A percentile compares a stretch with the other conserved stretches of the same genome.
These are phyloP conservation scores for Dioctria rufipes DNA, from an alignment of 2,888 invertebrate species.

Conservation along the genomic window DNA sequence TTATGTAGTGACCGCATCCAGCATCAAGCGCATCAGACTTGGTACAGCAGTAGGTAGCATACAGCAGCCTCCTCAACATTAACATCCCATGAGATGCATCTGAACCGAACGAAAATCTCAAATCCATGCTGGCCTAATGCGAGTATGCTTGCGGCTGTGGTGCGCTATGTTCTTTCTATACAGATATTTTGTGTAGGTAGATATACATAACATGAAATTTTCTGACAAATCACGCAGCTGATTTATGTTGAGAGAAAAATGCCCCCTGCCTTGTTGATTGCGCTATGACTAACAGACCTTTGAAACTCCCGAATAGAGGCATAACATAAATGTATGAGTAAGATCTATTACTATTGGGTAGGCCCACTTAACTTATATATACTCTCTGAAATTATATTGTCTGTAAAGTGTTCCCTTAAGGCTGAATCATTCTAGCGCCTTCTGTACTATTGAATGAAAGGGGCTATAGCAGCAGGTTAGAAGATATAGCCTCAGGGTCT, in stretches of 20 bases:
- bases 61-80: background rate
- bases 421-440: conserved; percentile 38
- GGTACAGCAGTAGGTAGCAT: conserved; percentile 20
- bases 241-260: conserved; percentile 39
- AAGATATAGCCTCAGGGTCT: no score
- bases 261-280: background rate
- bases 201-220: background rate
- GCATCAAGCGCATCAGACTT: conserved; percentile 1
- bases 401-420: conserved; percentile 6
- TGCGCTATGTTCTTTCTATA: background rate
- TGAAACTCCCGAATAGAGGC: conserved; percentile 19
- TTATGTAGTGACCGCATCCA: conserved; percentile 12
- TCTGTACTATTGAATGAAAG: conserved; percentile 14
- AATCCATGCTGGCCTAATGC: conserved; percentile 1
- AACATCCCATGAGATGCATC: background rate
- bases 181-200: background rate
- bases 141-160: background rate
- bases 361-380: conserved; percentile 19
- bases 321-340: conserved; percentile 19
- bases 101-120: no score
- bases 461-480: background rate
- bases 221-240: conserved; percentile 45
- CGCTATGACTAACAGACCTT: conserved; percentile 44
- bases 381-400: no score
- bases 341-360: conserved; percentile 48